Percentiles rank a stretch among this genome's conserved stretches.
Evolutionary conservation across 2,888 invertebrate species (phyloP).

Genomic region (Willowsia nigromaculata): DNA sequence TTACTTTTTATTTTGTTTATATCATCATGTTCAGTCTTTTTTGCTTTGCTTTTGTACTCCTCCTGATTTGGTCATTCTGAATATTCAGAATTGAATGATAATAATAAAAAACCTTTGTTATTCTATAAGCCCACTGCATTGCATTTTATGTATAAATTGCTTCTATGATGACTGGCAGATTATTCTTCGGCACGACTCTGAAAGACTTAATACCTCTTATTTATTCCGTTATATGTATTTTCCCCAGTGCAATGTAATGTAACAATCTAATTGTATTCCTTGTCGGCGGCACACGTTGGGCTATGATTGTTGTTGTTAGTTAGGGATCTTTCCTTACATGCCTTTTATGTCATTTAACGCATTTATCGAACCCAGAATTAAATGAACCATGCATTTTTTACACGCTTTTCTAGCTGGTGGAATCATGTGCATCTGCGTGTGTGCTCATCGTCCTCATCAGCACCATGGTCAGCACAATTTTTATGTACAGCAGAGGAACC

Average conservation of each 20-base stretch:
- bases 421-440: constrained; percentile 25
- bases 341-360: constrained; percentile 15
- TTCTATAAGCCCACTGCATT: not conserved
- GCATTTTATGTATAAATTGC: constrained; percentile 46
- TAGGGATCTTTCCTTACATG: not conserved
- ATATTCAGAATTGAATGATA: not conserved
- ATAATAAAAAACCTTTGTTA: constrained; percentile 2
- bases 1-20: constrained; percentile 37
- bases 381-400: constrained; percentile 15
- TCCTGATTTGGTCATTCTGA: constrained; percentile 18
- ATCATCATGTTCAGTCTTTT: constrained; percentile 9
- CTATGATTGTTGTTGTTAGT: not conserved
- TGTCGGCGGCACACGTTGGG: constrained; percentile 53
- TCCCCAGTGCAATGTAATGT: constrained; percentile 17
- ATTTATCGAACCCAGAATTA: constrained; percentile 15
- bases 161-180: constrained; percentile 63
- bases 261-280: constrained; percentile 15
- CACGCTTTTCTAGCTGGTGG: not conserved
- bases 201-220: constrained; percentile 40
- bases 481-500: not conserved
- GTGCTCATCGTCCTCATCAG: not conserved
- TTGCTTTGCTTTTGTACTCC: not conserved
- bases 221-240: constrained; percentile 44
- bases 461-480: not conserved
- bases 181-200: constrained; percentile 63